Conservation (phyloP, 2,797 vertebrate species). For the Numenius phaeopus region DNA sequence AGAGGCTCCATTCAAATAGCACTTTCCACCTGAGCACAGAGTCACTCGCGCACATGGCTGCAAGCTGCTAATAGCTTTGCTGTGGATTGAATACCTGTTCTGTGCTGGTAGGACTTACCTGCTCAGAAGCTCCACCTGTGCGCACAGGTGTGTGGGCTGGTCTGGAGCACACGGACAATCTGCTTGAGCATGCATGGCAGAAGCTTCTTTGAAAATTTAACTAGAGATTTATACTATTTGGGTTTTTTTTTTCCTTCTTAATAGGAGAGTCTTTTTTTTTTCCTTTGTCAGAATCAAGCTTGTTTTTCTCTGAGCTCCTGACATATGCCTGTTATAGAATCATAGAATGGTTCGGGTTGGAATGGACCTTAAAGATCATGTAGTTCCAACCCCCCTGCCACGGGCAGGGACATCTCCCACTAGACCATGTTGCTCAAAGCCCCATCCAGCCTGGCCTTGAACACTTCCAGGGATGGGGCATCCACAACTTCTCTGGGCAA, state of each 20-base stretch:
- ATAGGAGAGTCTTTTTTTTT: background rate
- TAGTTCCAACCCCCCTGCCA: too few species aligned
- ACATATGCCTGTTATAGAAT: background rate
- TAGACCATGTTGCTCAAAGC: too few species aligned
- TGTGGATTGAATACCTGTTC: background rate
- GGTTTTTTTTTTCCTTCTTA: background rate
- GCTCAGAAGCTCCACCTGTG: conserved; percentile 33
- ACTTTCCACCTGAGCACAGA: background rate
- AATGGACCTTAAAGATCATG: too few species aligned
- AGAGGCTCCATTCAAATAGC: background rate
- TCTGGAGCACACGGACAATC: background rate
- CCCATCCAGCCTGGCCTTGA: too few species aligned
- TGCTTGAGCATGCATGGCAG: conserved; percentile 64
- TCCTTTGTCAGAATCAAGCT: background rate
- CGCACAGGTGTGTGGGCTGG: background rate
- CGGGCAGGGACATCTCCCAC: too few species aligned
- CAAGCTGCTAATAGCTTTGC: conserved; percentile 43
- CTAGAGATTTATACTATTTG: background rate
- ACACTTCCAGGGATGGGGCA: too few species aligned
- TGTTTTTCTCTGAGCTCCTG: background rate
- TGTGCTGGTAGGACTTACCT: background rate
- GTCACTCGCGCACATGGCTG: background rate
- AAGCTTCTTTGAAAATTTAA: conserved; percentile 32
- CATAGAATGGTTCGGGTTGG: too few species aligned
- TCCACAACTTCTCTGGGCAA: too few species aligned